Evolutionary conservation across 2,888 invertebrate genomes (phyloP).

Genomic region (Allygus modestus): DNA sequence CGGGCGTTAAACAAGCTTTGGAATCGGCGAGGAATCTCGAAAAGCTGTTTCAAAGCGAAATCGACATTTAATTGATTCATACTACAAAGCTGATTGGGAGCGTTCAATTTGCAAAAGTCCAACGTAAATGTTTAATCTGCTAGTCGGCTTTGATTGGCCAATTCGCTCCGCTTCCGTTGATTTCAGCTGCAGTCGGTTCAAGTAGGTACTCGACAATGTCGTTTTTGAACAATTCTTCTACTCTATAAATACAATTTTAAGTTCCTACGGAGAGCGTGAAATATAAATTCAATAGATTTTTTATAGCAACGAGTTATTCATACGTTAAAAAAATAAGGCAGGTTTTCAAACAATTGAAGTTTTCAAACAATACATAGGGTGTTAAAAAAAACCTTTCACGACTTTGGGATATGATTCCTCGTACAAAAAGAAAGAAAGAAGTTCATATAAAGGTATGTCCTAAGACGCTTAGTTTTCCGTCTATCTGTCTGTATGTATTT

Average conservation of each 20-base stretch:
- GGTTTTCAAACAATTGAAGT: too few relatives aligned
- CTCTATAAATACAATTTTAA: neutral
- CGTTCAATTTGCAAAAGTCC: conserved; percentile 32
- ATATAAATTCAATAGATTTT: too few relatives aligned
- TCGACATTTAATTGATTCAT: conserved; percentile 37
- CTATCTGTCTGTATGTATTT: too few relatives aligned
- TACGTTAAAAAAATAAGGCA: too few relatives aligned
- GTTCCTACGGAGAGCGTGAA: too few relatives aligned
- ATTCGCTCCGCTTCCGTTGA: conserved; percentile 8
- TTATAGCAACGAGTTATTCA: too few relatives aligned
- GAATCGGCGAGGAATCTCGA: neutral
- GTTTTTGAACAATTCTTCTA: neutral
- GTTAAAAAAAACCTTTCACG: too few relatives aligned
- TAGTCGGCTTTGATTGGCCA: conserved; percentile 7
- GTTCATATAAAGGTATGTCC: too few relatives aligned
- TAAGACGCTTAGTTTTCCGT: too few relatives aligned
- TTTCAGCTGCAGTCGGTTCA: conserved; percentile 6
- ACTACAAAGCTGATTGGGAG: conserved; percentile 43
- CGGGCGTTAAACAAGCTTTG: conserved; percentile 1
- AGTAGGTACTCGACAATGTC: neutral
- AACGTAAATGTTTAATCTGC: conserved; percentile 37
- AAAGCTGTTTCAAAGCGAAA: conserved; percentile 31
- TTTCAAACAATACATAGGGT: too few relatives aligned
- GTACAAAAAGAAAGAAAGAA: too few relatives aligned
- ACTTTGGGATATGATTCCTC: too few relatives aligned